A percentile compares a stretch with the other conserved stretches of the same genome.
These are phyloP conservation scores for Pyrrhosoma nymphula DNA, from an alignment of 2,888 invertebrate genomes.

Conservation along the genomic window DNA sequence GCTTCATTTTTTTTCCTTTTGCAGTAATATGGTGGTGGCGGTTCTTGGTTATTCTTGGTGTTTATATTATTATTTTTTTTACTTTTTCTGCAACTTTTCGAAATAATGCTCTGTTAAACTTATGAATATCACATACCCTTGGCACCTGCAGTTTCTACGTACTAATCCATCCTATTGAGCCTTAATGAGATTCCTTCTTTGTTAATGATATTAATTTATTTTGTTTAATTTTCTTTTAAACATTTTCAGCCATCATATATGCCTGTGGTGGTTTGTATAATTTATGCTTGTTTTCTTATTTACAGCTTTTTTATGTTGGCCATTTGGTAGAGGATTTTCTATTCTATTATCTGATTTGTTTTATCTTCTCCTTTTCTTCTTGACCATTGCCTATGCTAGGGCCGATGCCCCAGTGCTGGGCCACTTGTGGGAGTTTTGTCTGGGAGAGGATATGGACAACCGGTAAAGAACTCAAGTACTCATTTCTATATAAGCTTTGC, in stretches of 20 bases:
- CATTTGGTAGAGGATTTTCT: conserved; percentile 69
- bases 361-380: conserved; percentile 72
- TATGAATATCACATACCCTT: not conserved
- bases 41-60: conserved; percentile 1
- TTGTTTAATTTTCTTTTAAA: not conserved
- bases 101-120: not conserved
- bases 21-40: conserved; percentile 57
- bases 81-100: not conserved
- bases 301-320: conserved; percentile 70
- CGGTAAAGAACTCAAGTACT: conserved; percentile 82
- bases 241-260: conserved; percentile 37
- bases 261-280: conserved; percentile 68
- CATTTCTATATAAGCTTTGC: conserved; percentile 17
- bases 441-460: conserved; percentile 86
- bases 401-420: conserved; percentile 99
- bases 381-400: conserved; percentile 81
- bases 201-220: not conserved
- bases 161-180: not conserved
- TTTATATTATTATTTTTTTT: not conserved
- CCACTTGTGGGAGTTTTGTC: conserved; percentile 94
- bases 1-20: conserved; percentile 13
- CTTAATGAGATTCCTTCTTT: not conserved
- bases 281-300: conserved; percentile 69
- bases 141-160: conserved; percentile 26
- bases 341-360: conserved; percentile 72